Base-by-base conservation (phyloP, 2,888 invertebrate genomes). In the Poecilobothrus nobilitatus region DNA sequence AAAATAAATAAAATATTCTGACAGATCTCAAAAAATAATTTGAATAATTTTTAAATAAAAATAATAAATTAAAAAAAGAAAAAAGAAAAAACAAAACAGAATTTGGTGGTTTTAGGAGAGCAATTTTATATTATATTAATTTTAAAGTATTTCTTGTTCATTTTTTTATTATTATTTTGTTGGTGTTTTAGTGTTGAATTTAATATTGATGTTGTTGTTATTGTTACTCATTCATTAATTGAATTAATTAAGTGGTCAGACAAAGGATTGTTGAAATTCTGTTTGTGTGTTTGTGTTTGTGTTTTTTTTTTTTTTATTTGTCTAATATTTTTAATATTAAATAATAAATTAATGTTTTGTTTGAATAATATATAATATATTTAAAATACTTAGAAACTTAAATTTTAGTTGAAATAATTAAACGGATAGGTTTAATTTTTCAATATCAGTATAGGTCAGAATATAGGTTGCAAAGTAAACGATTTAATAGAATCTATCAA, bases 201-300 rank as follows among this genome's bases (percentile, higher is more conserved):
- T 53, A 27, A 2, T 27, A 27, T n/a, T 53, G 27, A 15, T 53
- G 5, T 27, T 27, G 27, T 27, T 53, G 27, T 53, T 53, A 27
- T 27, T 27, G 27, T 27, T 53, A 18, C 9, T 27, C 27, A 53
- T 53, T 53, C 15, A 18, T 53, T 53, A 53, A 53, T 53, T 53
- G 53, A 53, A 53, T 53, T 53, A 53, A 53, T 53, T 53, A 53
- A 53, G 53, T 53, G n/a, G 53, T 53, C 53, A 53, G 53, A 53
- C 53, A 53, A 53, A 53, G 53, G 53, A 53, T 53, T 53, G 53
- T 53, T 53, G 53, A 53, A n/a, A 53, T 53, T 53, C 18, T 53
- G 15, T 53, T 1, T 27, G 27, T 27, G 27, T 4, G 27, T 27
- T 27, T 27, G 5, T 27, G 27, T n/a, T 44, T 44, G 53, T 53